Evolutionary conservation across 1,140 invertebrate species (phyloP).

Genomic region (Platyscapa corneri): DNA sequence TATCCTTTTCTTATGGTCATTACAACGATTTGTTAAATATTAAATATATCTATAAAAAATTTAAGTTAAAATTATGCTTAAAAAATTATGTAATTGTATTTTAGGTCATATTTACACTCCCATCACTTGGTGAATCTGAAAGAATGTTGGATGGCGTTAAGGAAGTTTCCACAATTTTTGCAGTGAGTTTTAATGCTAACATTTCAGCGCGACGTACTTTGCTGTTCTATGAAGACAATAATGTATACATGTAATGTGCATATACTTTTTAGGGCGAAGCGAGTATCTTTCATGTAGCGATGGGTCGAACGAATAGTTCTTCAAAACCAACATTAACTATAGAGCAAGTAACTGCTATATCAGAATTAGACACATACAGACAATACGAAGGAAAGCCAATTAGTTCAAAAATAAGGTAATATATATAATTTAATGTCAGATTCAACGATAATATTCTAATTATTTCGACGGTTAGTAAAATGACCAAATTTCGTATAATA

Average conservation of each 20-base stretch:
- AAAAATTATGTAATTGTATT: constrained; percentile 36
- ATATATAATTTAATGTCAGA: not conserved
- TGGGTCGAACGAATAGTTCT: constrained; percentile 72
- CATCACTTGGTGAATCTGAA: constrained; percentile 81
- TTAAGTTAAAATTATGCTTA: not conserved
- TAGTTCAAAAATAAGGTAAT: constrained; percentile 56
- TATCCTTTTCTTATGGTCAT: too few species aligned
- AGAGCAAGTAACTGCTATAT: constrained; percentile 72
- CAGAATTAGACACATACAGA: constrained; percentile 71
- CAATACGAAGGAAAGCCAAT: constrained; percentile 68
- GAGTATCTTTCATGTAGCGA: constrained; percentile 77
- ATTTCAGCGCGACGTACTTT: not conserved
- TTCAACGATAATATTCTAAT: not conserved
- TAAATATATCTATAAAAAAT: too few species aligned
- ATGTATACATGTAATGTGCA: too few species aligned
- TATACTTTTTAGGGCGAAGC: constrained; percentile 75
- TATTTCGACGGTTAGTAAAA: too few species aligned
- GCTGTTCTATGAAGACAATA: not conserved
- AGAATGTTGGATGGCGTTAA: constrained; percentile 72
- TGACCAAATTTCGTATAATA: too few species aligned
- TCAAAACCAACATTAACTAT: constrained; percentile 72
- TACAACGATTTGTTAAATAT: too few species aligned
- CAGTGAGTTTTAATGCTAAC: constrained; percentile 71
- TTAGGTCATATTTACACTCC: constrained; percentile 85
- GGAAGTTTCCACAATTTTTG: constrained; percentile 78